Percentiles rank a stretch among this genome's conserved stretches.
Evolutionary conservation across 2,888 invertebrate species (phyloP).

Genomic region (Cryptocephalus primarius): DNA sequence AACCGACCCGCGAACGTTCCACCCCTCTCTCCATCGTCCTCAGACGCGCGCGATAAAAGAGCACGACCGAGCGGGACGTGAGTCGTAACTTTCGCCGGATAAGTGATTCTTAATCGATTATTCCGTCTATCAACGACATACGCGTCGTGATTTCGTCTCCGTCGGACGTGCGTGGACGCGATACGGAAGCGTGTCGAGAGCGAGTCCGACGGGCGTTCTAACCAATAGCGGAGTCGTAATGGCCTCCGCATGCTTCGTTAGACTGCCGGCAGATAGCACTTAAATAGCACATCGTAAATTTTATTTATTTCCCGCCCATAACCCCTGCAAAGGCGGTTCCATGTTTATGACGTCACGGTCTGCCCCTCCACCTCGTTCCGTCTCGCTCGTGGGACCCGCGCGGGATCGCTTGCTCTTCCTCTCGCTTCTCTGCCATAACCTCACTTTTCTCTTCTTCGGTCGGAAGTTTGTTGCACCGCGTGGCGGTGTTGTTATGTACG

Average conservation of each 20-base stretch:
- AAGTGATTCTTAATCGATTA: slow-evolving; percentile 27
- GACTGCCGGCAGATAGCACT: slow-evolving; percentile 46
- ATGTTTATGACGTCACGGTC: slow-evolving; percentile 36
- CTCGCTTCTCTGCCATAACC: background rate
- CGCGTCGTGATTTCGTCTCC: slow-evolving; percentile 25
- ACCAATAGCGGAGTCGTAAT: slow-evolving; percentile 50
- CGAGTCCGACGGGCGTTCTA: slow-evolving; percentile 24
- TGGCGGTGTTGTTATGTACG: too few species aligned
- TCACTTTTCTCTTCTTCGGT: too few species aligned
- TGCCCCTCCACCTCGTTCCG: slow-evolving; percentile 21
- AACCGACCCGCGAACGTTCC: slow-evolving; percentile 8
- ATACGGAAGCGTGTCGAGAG: slow-evolving; percentile 9
- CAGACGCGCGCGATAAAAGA: slow-evolving; percentile 16
- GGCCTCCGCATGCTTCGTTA: slow-evolving; percentile 44
- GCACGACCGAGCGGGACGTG: slow-evolving; percentile 18
- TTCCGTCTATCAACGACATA: slow-evolving; percentile 42
- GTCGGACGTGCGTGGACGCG: slow-evolving; percentile 2
- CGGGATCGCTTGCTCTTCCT: slow-evolving; percentile 1
- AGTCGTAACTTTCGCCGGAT: slow-evolving; percentile 29
- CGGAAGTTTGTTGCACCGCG: too few species aligned
- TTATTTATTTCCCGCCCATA: slow-evolving; percentile 48
- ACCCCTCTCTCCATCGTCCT: slow-evolving; percentile 17
- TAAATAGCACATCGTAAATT: slow-evolving; percentile 43
- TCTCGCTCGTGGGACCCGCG: slow-evolving; percentile 2
- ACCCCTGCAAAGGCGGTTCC: slow-evolving; percentile 44